Base-by-base conservation (phyloP, 1,140 invertebrate species). In the Aporrectodea caliginosa region DNA sequence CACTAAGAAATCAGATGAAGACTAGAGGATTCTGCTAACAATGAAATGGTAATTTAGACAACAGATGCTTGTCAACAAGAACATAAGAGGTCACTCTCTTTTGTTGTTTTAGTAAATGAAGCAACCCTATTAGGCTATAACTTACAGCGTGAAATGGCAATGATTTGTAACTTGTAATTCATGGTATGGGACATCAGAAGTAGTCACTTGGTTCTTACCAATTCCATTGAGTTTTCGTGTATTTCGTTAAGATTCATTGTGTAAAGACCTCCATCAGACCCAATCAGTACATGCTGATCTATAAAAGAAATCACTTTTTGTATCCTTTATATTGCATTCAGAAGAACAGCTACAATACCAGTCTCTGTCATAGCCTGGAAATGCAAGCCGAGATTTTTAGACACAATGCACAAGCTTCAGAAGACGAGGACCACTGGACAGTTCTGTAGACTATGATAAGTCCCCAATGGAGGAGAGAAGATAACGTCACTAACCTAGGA, bases 141-240 rank as follows among this genome's bases (percentile, higher is more conserved):
- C 43, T 58, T 12, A 12, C 43, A 12, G 6, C 6, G 6, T 58
- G 22, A 58, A 58, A 58, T 58, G 43, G 43, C 6, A 58, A 58
- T 58, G 43, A 6, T 58, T 22, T 58, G 43, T 22, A 58, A 58
- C 6, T 58, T 12, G 22, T 58, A 22, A 22, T 58, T 58, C 43
- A 58, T 58, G 6, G 43, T 12, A 58, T 58, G 43, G 6, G 6
- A 22, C 6, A 58, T 58, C 6, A 58, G 43, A 6, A 58, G 6
- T 22, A 6, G 22, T 12, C 6, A 58, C 43, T 43, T 58, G 43
- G 30, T n/a, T 83, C 84, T 85, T 83, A 90, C 89, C 88, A 98
- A 94, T 90, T 98, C 96, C 89, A 99, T 95, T n/a, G 94, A 94
- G 1, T 96, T 95, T 89, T 99, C 97, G 88, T 99, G 97, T 1